Evolutionary conservation across 2,113 vertebrate species (phyloP), one percentile per base, ranked within the genome.

Genomic region (Tachycineta bicolor): DNA sequence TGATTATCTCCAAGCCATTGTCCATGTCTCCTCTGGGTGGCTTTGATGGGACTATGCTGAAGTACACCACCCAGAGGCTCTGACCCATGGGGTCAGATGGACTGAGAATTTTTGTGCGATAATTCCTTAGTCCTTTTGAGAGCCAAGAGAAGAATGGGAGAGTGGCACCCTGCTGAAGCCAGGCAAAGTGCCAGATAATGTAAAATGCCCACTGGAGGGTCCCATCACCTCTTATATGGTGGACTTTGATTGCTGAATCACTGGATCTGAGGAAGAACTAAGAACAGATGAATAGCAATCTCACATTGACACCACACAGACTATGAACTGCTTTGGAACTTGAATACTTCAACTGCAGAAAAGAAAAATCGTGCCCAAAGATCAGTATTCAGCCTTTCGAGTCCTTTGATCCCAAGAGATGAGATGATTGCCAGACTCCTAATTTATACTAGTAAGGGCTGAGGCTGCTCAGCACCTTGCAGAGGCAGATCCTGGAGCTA

Each of bases 351-450:
- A 33, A 2, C 37, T 85, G 17, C 49, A 82, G 82, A 37, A 37
- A 31, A 59, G 65, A 79, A 5, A 77, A 89, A 67, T 74, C 26
- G 11, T 44, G 44, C 10, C 59, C 17, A 21, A 34, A 69, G 78
- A 29, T 70, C 63, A 26, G 26, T 52, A 41, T 70, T 49, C 31
- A 83, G 28, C 22, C 34, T 56, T 84, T 87, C 43, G 49, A 87
- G n/a, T 62, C 67, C 58, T 67, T 81, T 65, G 81, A 90, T 96
- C 33, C 70, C 56, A 59, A 85, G 41, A 79, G 58, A 31, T 60
- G 43, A 71, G 55, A 46, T 43, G 52, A 75, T 33, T 90, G 39
- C 56, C 56, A 74, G 75, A 37, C 14, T 83, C 28, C 6, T 6
- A 6, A 68, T 87, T 68, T 43, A 29, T 55, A 16, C 26, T 50